Base-by-base conservation (phyloP, 2,888 invertebrate genomes). In the Steinernema scapterisci region DNA sequence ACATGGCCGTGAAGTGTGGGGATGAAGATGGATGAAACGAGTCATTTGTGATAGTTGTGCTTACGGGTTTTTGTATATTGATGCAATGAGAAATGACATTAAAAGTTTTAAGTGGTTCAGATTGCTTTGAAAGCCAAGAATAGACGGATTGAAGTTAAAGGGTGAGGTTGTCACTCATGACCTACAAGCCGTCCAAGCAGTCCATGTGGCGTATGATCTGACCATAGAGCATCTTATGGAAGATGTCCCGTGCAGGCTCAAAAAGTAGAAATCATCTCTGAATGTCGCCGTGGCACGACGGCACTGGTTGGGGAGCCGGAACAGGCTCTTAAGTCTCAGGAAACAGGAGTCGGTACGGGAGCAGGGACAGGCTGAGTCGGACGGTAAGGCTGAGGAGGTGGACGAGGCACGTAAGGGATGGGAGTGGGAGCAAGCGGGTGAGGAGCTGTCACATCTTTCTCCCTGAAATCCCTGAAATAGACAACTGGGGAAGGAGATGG, bases 1-100 rank as follows among this genome's bases (percentile, higher is more conserved):
- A 75, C 81, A 25, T 79, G 79, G 79, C 79, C 79, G 9, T 79
- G 51, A 80, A 21, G 23, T 1, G 23, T 21, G 1, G 21, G 21
- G 11, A 16, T 19, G 48, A 5, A 9, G n/a, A 48, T 48, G 7
- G 9, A 52, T 21, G 52, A 52, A 52, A 52, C 52, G 52, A 52
- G 52, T 52, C 7, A 52, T 3, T 48, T 48, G 23, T 52, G 23
- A 52, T 52, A 23, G 7, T 21, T 52, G 23, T 7, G 52, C 19
- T 52, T 52, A 52, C 52, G 52, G 52, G 52, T 52, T 52, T 11
- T 19, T 48, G 48, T 52, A 21, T 52, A 52, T 52, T 52, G 52
- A 21, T 52, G 52, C 52, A 52, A 52, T 52, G 38, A 38, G 38
- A 38, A 38, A 38, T 38, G 38, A 38, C 38, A 38, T 38, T 6